Evolutionary conservation across 2,113 vertebrate genomes (phyloP).

Genomic region (Chaetops frenatus): DNA sequence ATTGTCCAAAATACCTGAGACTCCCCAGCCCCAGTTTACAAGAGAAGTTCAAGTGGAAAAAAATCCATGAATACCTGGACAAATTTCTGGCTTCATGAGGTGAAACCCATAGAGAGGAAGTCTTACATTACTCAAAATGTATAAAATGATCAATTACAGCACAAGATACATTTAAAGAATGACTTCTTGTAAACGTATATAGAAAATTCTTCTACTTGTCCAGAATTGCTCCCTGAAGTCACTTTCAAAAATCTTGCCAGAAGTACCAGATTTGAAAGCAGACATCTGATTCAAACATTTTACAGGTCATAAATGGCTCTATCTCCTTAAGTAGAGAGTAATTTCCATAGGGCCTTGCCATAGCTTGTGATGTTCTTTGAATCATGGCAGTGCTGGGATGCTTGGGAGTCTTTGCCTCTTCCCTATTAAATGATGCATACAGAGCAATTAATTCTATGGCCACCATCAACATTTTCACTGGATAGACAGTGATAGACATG

Average conservation of each 20-base stretch:
- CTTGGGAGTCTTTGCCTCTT: neutral
- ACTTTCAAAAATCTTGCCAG: neutral
- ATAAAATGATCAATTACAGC: neutral
- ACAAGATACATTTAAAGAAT: neutral
- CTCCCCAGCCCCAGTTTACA: neutral
- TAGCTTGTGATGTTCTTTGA: neutral
- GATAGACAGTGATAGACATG: neutral
- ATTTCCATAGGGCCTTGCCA: neutral
- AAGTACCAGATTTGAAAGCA: constrained; percentile 44
- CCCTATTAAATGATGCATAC: neutral
- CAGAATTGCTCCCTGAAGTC: neutral
- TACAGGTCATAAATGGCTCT: constrained; percentile 28
- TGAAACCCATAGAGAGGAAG: neutral
- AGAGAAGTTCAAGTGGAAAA: neutral
- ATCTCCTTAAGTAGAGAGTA: neutral
- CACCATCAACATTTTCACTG: neutral
- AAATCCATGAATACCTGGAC: neutral
- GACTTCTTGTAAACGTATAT: neutral
- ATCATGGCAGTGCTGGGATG: neutral
- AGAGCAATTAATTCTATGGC: neutral
- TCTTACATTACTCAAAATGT: neutral
- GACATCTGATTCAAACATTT: constrained; percentile 32
- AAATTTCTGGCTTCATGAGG: neutral
- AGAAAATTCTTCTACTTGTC: neutral
- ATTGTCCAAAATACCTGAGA: neutral